phyloP scores from a whole-genome alignment of 2,888 invertebrate genomes.

The Catotricha subobsoleta region DNA sequence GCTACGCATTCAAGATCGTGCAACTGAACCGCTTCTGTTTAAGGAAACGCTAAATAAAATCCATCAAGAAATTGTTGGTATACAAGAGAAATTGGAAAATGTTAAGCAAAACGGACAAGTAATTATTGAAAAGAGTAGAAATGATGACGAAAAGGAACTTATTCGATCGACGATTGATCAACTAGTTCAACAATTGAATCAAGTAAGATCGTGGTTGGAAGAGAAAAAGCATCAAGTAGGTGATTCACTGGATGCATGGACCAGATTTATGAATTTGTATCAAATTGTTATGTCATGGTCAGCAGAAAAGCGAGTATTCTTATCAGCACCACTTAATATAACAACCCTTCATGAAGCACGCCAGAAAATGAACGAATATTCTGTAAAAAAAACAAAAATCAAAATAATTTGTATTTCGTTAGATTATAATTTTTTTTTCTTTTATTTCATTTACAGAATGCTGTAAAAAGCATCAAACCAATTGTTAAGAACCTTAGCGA shows the following conservation, averaged over 20 bases:
- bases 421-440: neutral
- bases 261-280: constrained; percentile 65
- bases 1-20: constrained; percentile 62
- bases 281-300: constrained; percentile 71
- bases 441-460: constrained; percentile 39
- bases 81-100: constrained; percentile 58
- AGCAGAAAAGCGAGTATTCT: constrained; percentile 60
- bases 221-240: constrained; percentile 68
- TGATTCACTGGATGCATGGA: constrained; percentile 76
- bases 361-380: constrained; percentile 72
- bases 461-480: constrained; percentile 75
- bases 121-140: constrained; percentile 62
- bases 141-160: constrained; percentile 55
- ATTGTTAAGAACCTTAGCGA: constrained; percentile 75
- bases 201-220: constrained; percentile 61
- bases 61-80: constrained; percentile 51
- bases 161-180: constrained; percentile 58
- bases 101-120: constrained; percentile 59
- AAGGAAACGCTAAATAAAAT: constrained; percentile 61
- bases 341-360: constrained; percentile 64
- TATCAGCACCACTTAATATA: constrained; percentile 58
- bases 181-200: constrained; percentile 58
- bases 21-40: constrained; percentile 55
- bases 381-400: neutral
- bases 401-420: no score